Evolutionary conservation across 2,113 vertebrate species (phyloP).

Genomic region (Regulus satrapa): DNA sequence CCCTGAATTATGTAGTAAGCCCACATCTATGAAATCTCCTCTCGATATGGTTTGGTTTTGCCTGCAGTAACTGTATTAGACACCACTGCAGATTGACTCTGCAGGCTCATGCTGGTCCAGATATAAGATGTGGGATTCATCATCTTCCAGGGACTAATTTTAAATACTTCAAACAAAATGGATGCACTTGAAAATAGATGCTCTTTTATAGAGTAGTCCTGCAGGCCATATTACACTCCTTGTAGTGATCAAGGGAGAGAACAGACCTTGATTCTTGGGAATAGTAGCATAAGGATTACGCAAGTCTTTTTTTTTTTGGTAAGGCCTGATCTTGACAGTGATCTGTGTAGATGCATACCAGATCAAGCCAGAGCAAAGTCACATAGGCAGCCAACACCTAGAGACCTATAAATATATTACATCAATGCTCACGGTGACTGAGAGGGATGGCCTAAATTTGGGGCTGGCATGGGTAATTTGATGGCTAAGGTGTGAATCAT

Average conservation of each 20-base stretch:
- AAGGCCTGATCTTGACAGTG: background rate
- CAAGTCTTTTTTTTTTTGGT: background rate
- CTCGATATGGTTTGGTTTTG: background rate
- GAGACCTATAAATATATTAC: background rate
- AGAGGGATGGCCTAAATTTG: background rate
- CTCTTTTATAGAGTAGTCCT: background rate
- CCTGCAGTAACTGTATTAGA: background rate
- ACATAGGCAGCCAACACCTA: background rate
- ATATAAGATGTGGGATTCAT: background rate
- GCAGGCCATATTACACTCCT: background rate
- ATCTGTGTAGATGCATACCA: background rate
- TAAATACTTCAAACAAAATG: background rate
- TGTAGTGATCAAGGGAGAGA: background rate
- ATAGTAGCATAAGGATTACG: background rate
- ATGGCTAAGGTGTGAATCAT: background rate
- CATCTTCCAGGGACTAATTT: background rate
- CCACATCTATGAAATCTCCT: background rate
- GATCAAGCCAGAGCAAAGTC: background rate
- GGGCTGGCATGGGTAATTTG: background rate
- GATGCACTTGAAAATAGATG: background rate
- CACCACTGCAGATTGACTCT: background rate
- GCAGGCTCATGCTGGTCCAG: background rate
- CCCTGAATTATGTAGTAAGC: background rate
- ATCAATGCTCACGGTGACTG: background rate
- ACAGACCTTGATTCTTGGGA: background rate